Conservation (phyloP, 2,797 vertebrate species). For the Macropodus opercularis region DNA sequence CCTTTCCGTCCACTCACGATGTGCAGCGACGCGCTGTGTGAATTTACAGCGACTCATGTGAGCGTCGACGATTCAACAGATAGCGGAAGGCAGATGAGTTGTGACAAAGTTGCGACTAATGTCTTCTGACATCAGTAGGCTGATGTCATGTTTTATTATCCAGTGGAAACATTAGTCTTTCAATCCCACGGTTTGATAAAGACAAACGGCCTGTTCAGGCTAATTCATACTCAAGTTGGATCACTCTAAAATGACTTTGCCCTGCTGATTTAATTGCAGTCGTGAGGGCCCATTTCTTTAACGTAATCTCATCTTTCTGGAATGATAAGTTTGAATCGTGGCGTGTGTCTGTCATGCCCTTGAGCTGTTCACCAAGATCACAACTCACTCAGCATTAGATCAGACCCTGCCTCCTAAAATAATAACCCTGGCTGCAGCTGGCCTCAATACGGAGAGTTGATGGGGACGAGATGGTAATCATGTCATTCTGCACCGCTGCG, state of each 20-base stretch:
- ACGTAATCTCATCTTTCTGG: slow-evolving; percentile 10
- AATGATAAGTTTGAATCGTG: slow-evolving; percentile 51
- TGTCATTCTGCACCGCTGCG: slow-evolving; percentile 51
- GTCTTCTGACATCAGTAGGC: slow-evolving; percentile 61
- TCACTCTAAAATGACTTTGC: slow-evolving; percentile 24
- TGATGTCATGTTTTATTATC: slow-evolving; percentile 70
- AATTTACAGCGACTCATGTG: slow-evolving; percentile 6
- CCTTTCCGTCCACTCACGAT: slow-evolving; percentile 18
- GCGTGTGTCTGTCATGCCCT: slow-evolving; percentile 63
- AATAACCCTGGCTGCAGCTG: slow-evolving; percentile 51
- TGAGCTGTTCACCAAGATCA: slow-evolving; percentile 62
- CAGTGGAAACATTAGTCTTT: slow-evolving; percentile 23
- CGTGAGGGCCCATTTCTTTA: slow-evolving; percentile 18
- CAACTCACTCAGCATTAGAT: slow-evolving; percentile 55
- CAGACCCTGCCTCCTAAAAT: slow-evolving; percentile 57
- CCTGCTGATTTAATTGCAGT: slow-evolving; percentile 25
- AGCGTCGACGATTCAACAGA: slow-evolving; percentile 63
- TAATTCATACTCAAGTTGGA: slow-evolving; percentile 40
- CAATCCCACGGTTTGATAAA: slow-evolving; percentile 41
- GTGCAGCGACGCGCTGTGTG: slow-evolving; percentile 9
- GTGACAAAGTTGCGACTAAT: slow-evolving; percentile 71
- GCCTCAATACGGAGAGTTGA: slow-evolving; percentile 57
- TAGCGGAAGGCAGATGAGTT: slow-evolving; percentile 52
- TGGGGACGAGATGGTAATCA: slow-evolving; percentile 56
- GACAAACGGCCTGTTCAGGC: slow-evolving; percentile 40